Evolutionary conservation across 1,140 invertebrate species (phyloP).

Genomic region (Drosophila sp.): DNA sequence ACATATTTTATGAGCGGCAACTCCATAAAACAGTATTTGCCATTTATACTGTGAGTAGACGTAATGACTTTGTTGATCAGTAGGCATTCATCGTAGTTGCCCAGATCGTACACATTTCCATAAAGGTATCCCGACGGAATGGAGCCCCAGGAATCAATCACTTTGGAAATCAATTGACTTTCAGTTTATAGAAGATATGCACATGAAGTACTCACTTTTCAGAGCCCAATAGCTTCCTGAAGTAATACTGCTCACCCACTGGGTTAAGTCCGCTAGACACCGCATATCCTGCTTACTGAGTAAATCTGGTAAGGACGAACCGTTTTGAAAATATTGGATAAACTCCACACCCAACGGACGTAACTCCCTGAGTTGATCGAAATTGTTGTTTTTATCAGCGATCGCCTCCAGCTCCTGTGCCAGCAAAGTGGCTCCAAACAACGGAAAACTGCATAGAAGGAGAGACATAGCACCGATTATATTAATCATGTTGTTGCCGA

Average conservation of each 20-base stretch:
- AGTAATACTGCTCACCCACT: conserved; percentile 25
- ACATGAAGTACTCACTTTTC: conserved; percentile 36
- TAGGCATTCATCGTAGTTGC: conserved; percentile 66
- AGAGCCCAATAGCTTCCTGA: conserved; percentile 43
- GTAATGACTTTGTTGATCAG: conserved; percentile 17
- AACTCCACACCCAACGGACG: conserved; percentile 20
- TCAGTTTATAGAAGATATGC: too few relatives aligned
- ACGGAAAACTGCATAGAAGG: neutral
- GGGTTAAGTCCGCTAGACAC: conserved; percentile 41
- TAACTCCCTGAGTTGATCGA: neutral
- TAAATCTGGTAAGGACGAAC: neutral
- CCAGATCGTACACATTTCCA: conserved; percentile 59
- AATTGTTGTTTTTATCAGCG: neutral
- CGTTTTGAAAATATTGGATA: neutral
- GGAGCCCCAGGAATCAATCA: conserved; percentile 68
- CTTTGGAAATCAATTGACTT: conserved; percentile 23
- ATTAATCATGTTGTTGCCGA: neutral
- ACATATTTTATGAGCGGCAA: conserved; percentile 21
- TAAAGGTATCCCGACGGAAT: conserved; percentile 52
- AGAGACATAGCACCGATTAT: neutral
- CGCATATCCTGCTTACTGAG: conserved; percentile 33
- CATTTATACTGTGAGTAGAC: conserved; percentile 17
- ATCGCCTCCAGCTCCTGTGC: neutral
- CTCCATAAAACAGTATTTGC: conserved; percentile 57
- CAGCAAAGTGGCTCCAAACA: neutral